A percentile compares a stretch with the other conserved stretches of the same genome.
These are phyloP conservation scores for Neotragus pygmaeus DNA, from an alignment of 2,113 vertebrate species.

Conservation along the genomic window DNA sequence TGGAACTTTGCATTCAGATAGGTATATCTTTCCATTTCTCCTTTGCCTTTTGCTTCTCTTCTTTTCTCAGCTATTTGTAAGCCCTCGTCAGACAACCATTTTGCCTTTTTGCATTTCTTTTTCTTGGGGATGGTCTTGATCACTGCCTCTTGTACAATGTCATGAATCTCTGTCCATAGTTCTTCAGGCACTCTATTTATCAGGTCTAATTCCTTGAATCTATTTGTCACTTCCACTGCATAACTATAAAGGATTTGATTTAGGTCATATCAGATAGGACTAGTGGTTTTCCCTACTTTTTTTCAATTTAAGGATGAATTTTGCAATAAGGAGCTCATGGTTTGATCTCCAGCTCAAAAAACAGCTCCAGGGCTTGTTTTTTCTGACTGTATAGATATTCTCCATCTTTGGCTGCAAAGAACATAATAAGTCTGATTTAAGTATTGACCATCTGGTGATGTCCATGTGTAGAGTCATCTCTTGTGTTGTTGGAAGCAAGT, in stretches of 20 bases:
- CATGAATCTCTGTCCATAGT: neutral
- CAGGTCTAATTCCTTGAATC: neutral
- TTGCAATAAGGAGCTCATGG: neutral
- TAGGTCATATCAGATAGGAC: neutral
- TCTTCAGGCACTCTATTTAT: neutral
- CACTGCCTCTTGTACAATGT: neutral
- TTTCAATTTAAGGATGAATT: neutral
- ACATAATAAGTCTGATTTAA: neutral
- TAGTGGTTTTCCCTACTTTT: neutral
- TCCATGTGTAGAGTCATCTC: neutral
- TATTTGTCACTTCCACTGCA: neutral
- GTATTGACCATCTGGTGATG: neutral
- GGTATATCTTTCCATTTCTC: neutral
- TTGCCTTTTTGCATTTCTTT: neutral
- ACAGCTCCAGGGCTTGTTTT: neutral
- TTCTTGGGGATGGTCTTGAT: neutral
- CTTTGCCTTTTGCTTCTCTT: neutral
- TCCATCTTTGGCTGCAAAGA: neutral
- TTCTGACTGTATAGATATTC: neutral
- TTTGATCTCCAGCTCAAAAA: neutral
- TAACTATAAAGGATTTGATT: neutral
- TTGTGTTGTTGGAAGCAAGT: neutral
- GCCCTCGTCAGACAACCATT: neutral
- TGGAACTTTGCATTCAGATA: neutral
- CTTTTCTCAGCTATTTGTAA: neutral